Evolutionary conservation across 2,888 invertebrate genomes (phyloP).

Genomic region (Monopis laevigella): DNA sequence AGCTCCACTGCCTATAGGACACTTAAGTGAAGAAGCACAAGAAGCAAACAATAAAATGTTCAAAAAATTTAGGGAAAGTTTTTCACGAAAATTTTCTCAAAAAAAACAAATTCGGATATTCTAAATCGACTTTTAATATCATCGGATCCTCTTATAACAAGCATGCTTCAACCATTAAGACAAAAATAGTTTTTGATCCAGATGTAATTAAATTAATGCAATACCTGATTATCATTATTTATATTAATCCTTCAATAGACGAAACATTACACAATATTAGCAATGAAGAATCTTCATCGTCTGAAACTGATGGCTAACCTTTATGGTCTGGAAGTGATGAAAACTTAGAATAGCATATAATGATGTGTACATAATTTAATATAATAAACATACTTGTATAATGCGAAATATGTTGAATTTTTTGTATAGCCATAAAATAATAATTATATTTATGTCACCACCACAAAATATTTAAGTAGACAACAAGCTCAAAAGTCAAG

Average conservation of each 20-base stretch:
- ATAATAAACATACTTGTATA: constrained; percentile 6
- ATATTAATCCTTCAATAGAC: no score
- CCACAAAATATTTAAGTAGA: constrained; percentile 3
- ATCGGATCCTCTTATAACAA: constrained; percentile 5
- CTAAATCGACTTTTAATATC: constrained; percentile 6
- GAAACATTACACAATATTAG: constrained; percentile 4
- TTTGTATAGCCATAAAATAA: constrained; percentile 3
- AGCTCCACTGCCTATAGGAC: constrained; percentile 5
- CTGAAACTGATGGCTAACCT: constrained; percentile 4
- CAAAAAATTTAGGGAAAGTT: constrained; percentile 2
- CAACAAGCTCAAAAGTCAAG: background rate
- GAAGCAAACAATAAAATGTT: constrained; percentile 3
- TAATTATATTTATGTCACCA: constrained; percentile 1
- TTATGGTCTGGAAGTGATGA: constrained; percentile 6
- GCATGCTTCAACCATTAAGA: constrained; percentile 4
- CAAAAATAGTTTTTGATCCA: constrained; percentile 4
- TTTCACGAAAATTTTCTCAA: constrained; percentile 4
- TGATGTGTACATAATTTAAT: no score
- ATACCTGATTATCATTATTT: no score
- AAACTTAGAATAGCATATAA: constrained; percentile 1
- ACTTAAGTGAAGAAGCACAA: constrained; percentile 3
- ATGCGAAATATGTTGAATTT: constrained; percentile 3
- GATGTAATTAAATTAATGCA: constrained; percentile 5
- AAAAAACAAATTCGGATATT: no score
- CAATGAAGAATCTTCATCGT: constrained; percentile 5